phyloP scores from a whole-genome alignment of 2,113 vertebrate genomes.

The Notechis scutatus region DNA sequence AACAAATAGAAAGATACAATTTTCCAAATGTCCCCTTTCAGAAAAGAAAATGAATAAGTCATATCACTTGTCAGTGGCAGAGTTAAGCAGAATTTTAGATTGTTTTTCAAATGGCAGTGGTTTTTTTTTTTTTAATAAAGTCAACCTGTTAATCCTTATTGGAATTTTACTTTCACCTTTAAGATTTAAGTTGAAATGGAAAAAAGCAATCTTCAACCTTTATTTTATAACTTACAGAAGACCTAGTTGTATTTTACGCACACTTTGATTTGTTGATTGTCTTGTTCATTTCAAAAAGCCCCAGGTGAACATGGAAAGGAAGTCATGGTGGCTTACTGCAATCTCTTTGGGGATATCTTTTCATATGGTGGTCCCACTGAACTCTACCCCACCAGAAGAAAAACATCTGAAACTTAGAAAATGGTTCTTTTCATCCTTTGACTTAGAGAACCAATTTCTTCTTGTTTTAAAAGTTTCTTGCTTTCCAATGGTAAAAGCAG shows the following conservation, averaged over 20 bases:
- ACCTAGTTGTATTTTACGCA: background rate
- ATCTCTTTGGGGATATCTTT: conserved; percentile 22
- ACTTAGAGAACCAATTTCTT: conserved; percentile 1
- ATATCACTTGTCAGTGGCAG: background rate
- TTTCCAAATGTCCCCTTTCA: background rate
- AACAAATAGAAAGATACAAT: background rate
- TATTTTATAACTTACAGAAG: conserved; percentile 19
- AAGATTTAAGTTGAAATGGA: conserved; percentile 32
- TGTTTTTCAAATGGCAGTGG: background rate
- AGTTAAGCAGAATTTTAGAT: background rate
- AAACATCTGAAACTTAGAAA: conserved; percentile 27
- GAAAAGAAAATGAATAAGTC: background rate
- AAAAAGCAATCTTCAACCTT: conserved; percentile 8
- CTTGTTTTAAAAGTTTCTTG: background rate
- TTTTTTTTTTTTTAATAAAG: conserved; percentile 9
- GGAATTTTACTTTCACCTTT: background rate
- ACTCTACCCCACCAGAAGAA: background rate
- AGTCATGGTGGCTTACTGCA: background rate
- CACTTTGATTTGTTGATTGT: conserved; percentile 25
- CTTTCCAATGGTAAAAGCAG: conserved; percentile 42
- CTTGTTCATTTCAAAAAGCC: conserved; percentile 36
- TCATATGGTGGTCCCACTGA: conserved; percentile 37
- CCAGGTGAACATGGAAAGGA: background rate
- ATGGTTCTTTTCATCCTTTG: conserved; percentile 7
- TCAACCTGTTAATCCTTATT: background rate